Evolutionary conservation across 2,797 vertebrate species (phyloP).

Genomic region (Enteromius viviparus): DNA sequence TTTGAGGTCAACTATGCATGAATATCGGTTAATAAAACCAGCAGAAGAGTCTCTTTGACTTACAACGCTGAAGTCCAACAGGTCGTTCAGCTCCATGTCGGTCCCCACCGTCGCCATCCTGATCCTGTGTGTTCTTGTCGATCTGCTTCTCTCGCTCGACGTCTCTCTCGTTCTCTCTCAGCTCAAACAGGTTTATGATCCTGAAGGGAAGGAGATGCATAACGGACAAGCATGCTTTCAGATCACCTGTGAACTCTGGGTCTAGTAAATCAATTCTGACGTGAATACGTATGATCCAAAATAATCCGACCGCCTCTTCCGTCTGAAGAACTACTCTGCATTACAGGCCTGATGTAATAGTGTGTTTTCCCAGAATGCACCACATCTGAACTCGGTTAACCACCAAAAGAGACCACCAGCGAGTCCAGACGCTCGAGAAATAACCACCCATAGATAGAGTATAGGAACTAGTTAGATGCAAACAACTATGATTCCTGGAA

Average conservation of each 20-base stretch:
- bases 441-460: conserved; percentile 20
- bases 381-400: conserved; percentile 53
- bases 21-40: not conserved
- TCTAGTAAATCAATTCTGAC: conserved; percentile 8
- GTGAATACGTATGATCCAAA: not conserved
- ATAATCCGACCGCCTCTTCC: conserved; percentile 2
- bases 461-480: not conserved
- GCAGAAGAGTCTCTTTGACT: conserved; percentile 64
- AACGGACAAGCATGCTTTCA: not conserved
- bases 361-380: conserved; percentile 50
- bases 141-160: conserved; percentile 23
- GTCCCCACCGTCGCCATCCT: conserved; percentile 95
- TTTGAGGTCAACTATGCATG: not conserved
- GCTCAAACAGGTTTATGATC: conserved; percentile 61
- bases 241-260: not conserved
- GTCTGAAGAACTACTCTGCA: conserved; percentile 34
- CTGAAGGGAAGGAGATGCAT: conserved; percentile 40
- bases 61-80: conserved; percentile 98
- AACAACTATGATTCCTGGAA: conserved; percentile 2
- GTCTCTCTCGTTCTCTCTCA: conserved; percentile 5
- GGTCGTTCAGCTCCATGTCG: conserved; percentile 97
- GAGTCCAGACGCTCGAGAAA: not conserved
- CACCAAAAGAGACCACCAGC: conserved; percentile 32
- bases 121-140: conserved; percentile 66
- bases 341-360: conserved; percentile 34